phyloP scores from a whole-genome alignment of 2,888 invertebrate species.

The Camptogramma bilineatum region DNA sequence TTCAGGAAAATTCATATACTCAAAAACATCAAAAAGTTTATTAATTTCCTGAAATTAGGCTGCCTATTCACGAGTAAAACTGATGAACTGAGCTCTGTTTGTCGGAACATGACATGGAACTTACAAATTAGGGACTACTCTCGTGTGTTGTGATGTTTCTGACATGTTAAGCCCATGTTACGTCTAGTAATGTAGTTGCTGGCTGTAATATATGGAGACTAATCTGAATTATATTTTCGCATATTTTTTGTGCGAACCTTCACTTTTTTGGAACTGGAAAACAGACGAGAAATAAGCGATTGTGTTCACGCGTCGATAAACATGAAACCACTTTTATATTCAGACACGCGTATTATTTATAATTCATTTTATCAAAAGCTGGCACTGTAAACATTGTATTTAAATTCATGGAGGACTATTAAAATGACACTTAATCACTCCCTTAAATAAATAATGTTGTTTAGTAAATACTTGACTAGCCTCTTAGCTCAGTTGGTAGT shows the following conservation, averaged over 20 bases:
- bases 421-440: too few species aligned
- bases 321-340: too few species aligned
- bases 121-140: slow-evolving; percentile 31
- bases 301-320: too few species aligned
- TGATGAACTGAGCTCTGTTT: not conserved
- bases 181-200: slow-evolving; percentile 9
- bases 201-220: not conserved
- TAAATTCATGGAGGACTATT: too few species aligned
- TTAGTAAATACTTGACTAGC: too few species aligned
- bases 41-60: not conserved
- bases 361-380: too few species aligned
- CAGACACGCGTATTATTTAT: too few species aligned
- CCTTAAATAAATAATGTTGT: too few species aligned
- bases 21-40: not conserved
- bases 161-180: slow-evolving; percentile 28
- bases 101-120: slow-evolving; percentile 15
- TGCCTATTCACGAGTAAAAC: not conserved
- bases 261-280: not conserved
- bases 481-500: too few species aligned
- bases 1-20: too few species aligned
- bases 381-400: too few species aligned
- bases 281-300: too few species aligned
- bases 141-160: slow-evolving; percentile 30
- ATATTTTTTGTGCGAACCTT: not conserved
- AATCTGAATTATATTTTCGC: not conserved